Evolutionary conservation across 2,888 invertebrate species (phyloP), one percentile per base, ranked within the genome.

Genomic region (Drosophila hamatofila): DNA sequence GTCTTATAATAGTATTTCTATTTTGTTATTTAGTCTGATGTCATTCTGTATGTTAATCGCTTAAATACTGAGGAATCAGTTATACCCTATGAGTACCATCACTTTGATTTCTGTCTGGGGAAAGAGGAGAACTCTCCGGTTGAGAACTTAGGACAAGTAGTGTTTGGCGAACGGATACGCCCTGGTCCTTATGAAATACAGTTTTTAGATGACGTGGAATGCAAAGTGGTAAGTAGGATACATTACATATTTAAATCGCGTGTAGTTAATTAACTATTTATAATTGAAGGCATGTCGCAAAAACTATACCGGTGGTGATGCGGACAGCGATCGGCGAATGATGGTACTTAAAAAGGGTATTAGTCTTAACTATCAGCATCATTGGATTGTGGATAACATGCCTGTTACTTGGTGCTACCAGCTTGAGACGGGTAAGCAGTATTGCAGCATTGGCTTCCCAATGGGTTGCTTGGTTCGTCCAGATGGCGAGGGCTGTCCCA

Each of bases 361-460:
- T 94, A 96, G 96, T 69, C 94, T 98, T 60, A 99, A 99, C 93
- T 99, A 99, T 93, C 98, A 99, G 89, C 99, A 99, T 93, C 99
- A 99, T 93, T 99, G 99, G 99, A 97, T 98, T 88, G 95, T 97
- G 74, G 99, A 99, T 93, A 99, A 99, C 92, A 99, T 99, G 99
- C 99, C 99, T 0, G 97, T 99, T 2, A 99, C 99, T 0, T 99
- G 98, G 97, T 99, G 99, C 93, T 98, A 98, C 92, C 93, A 93
- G 49, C 91, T 95, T 63, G 96, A 96, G 72, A 96, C 95, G 83
- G 95, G 96, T 78, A 95, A 95, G 80, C 96, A 95, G 72, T 97
- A 96, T 91, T 99, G 99, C 92, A 97, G 97, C 75, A 97, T 97
- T 46, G 99, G 99, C 12, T 99, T 99, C 92, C 99, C 99, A 0